Percentiles rank a stretch among this genome's conserved stretches.
These are phyloP conservation scores for Nephrocerus scutellatus DNA, from an alignment of 2,888 invertebrate genomes.

Conservation along the genomic window DNA sequence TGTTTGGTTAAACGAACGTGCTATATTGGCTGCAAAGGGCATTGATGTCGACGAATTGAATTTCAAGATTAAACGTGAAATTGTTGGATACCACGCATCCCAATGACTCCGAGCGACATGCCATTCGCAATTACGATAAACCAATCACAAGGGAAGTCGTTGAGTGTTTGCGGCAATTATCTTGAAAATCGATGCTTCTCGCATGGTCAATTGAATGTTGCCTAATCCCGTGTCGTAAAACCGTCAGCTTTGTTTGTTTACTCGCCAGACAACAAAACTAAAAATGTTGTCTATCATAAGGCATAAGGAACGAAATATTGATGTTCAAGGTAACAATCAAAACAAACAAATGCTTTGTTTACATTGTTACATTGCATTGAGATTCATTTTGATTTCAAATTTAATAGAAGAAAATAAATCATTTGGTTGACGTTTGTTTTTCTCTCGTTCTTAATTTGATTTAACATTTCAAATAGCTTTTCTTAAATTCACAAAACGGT, in stretches of 20 bases:
- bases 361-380: too few relatives aligned
- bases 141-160: conserved; percentile 35
- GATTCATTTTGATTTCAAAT: too few relatives aligned
- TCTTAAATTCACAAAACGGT: too few relatives aligned
- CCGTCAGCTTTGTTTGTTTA: conserved; percentile 15
- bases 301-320: too few relatives aligned
- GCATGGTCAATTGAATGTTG: conserved; percentile 33
- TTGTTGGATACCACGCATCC: conserved; percentile 29
- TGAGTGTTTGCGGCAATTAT: conserved; percentile 28
- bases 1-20: conserved; percentile 8
- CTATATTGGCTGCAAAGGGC: conserved; percentile 6
- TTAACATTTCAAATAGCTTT: too few relatives aligned
- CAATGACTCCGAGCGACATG: conserved; percentile 33
- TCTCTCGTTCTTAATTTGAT: too few relatives aligned
- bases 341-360: too few relatives aligned
- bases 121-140: conserved; percentile 35
- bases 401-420: too few relatives aligned
- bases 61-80: conserved; percentile 6
- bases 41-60: conserved; percentile 9
- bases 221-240: conserved; percentile 26
- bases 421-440: too few relatives aligned
- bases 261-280: conserved; percentile 12
- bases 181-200: conserved; percentile 30
- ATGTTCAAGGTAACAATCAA: too few relatives aligned
- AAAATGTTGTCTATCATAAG: conserved; percentile 12